Conservation (phyloP, 2,113 vertebrate species). For the Oreochromis aureus region DNA sequence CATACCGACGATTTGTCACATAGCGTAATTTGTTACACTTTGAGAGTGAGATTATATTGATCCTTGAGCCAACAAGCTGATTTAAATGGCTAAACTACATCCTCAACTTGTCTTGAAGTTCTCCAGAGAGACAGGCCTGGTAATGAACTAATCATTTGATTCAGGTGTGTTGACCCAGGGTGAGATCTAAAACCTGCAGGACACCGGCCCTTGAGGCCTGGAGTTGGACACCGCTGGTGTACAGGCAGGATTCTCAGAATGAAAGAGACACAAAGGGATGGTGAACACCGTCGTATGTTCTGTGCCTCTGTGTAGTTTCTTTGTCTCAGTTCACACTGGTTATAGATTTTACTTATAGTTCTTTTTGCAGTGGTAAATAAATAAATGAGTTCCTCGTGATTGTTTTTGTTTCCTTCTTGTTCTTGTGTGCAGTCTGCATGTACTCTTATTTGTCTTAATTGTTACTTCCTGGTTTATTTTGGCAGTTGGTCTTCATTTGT, state of each 20-base stretch:
- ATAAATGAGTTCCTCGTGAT: too few species aligned
- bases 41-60: fast-evolving
- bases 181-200: not conserved
- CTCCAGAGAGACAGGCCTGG: not conserved
- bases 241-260: not conserved
- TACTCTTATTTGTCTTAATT: not conserved
- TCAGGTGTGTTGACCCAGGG: not conserved
- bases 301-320: too few species aligned
- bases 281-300: too few species aligned
- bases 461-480: not conserved
- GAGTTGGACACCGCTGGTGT: not conserved
- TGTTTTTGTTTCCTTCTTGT: not conserved
- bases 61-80: not conserved
- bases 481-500: not conserved
- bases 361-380: too few species aligned
- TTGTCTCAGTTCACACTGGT: too few species aligned
- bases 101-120: not conserved
- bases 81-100: not conserved
- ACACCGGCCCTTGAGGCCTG: not conserved
- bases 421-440: not conserved
- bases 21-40: not conserved
- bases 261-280: not conserved
- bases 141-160: not conserved
- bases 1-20: fast-evolving
- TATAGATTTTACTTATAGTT: not conserved